Percentiles rank a stretch among this genome's conserved stretches.
These are phyloP conservation scores for Amphibalanus amphitrite DNA, from an alignment of 1,140 invertebrate genomes.

Conservation along the genomic window DNA sequence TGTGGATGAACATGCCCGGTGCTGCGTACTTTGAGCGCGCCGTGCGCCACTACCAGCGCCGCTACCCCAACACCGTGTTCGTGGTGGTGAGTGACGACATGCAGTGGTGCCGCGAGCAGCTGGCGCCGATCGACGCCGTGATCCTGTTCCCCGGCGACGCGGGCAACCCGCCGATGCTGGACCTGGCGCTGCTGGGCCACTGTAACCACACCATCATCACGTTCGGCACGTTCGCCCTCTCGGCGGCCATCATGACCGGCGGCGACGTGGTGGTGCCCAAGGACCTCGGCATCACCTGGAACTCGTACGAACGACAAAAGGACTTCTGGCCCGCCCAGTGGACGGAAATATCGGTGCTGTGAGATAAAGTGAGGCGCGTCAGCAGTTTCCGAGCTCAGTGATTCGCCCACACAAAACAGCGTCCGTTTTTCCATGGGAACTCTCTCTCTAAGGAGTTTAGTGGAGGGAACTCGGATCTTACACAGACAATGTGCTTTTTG, in stretches of 20 bases:
- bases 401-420: too few relatives aligned
- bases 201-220: slow-evolving; percentile 49
- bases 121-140: slow-evolving; percentile 22
- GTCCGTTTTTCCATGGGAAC: too few relatives aligned
- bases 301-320: background rate
- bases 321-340: background rate
- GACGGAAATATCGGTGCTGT: background rate
- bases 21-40: slow-evolving; percentile 33
- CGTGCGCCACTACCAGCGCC: slow-evolving; percentile 36
- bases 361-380: too few relatives aligned
- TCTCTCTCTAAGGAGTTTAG: too few relatives aligned
- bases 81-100: slow-evolving; percentile 42
- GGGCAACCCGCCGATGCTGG: slow-evolving; percentile 17
- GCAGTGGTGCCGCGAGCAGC: slow-evolving; percentile 32
- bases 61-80: slow-evolving; percentile 32
- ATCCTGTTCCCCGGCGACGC: slow-evolving; percentile 33
- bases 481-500: too few relatives aligned
- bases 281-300: background rate
- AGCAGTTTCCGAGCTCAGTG: too few relatives aligned
- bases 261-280: slow-evolving; percentile 26
- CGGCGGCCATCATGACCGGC: slow-evolving; percentile 41
- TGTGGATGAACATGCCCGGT: slow-evolving; percentile 6
- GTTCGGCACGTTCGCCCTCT: slow-evolving; percentile 47
- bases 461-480: too few relatives aligned
- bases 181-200: slow-evolving; percentile 41